phyloP scores from a whole-genome alignment of 1,140 invertebrate genomes.

The Pentalonia nigronervosa region DNA sequence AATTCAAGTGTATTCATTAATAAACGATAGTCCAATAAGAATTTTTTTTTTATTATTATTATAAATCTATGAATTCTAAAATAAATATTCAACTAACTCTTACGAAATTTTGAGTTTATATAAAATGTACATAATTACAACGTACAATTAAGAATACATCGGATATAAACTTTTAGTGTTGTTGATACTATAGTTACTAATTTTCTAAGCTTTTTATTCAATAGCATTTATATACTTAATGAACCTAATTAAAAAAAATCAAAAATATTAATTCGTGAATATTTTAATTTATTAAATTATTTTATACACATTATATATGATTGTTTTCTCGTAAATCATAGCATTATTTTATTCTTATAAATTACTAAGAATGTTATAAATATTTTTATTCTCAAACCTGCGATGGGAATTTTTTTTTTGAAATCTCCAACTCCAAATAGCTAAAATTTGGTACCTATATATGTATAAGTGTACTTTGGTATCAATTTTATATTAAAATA shows the following conservation, averaged over 20 bases:
- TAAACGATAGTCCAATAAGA: not conserved
- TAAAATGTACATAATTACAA: not conserved
- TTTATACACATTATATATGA: too few relatives aligned
- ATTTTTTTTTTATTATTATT: not conserved
- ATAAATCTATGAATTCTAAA: not conserved
- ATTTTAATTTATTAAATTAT: not conserved
- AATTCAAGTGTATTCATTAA: not conserved
- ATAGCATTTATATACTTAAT: not conserved
- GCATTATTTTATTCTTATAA: too few relatives aligned
- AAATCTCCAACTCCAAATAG: not conserved
- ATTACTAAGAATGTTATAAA: not conserved
- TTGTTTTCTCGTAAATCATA: not conserved
- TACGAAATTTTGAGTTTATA: not conserved
- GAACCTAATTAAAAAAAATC: not conserved
- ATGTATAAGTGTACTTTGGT: not conserved
- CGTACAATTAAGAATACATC: not conserved
- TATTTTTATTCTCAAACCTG: not conserved
- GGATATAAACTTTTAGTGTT: not conserved
- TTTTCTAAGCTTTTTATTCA: not conserved
- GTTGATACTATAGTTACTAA: not conserved
- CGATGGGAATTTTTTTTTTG: not conserved
- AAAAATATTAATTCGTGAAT: too few relatives aligned
- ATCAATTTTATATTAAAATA: not conserved
- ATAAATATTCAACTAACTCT: not conserved
- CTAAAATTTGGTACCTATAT: not conserved